phyloP scores from a whole-genome alignment of 2,113 vertebrate genomes.

The Nothoprocta pentlandii region DNA sequence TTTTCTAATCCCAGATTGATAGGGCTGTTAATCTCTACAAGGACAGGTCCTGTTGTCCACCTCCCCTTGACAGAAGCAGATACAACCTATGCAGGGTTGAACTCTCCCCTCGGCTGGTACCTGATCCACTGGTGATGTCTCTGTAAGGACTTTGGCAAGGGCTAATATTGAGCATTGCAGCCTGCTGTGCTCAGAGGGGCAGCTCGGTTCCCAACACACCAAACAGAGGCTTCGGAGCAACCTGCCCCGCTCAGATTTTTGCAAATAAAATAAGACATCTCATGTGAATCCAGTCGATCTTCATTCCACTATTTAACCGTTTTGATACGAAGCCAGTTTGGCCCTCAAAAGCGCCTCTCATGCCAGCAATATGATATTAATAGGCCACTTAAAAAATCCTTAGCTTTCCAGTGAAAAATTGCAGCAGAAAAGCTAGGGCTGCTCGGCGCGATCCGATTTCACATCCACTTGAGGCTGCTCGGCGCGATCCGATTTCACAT shows the following conservation, averaged over 20 bases:
- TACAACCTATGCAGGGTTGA: background rate
- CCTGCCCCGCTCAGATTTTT: background rate
- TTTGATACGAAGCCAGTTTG: conserved; percentile 64
- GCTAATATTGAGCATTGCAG: background rate
- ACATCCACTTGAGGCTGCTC: background rate
- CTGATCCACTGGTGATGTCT: background rate
- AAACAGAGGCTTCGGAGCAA: background rate
- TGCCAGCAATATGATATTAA: conserved; percentile 70
- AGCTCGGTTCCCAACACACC: background rate
- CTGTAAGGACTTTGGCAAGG: background rate
- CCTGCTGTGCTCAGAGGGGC: background rate
- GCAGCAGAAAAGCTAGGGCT: conserved; percentile 20
- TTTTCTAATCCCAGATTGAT: conserved; percentile 8
- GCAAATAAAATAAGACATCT: conserved; percentile 42
- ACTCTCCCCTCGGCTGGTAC: background rate
- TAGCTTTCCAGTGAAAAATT: conserved; percentile 39
- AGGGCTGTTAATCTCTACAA: background rate
- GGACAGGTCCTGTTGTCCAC: background rate
- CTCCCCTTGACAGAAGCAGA: background rate
- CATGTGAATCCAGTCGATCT: background rate
- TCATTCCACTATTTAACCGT: conserved; percentile 42
- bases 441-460: conserved; percentile 27
- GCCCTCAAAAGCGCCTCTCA: background rate
- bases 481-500: conserved; percentile 27
- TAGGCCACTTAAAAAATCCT: conserved; percentile 58